Conservation (phyloP, 2,888 invertebrate species). For the Scaptodrosophila latifasciaeformis region DNA sequence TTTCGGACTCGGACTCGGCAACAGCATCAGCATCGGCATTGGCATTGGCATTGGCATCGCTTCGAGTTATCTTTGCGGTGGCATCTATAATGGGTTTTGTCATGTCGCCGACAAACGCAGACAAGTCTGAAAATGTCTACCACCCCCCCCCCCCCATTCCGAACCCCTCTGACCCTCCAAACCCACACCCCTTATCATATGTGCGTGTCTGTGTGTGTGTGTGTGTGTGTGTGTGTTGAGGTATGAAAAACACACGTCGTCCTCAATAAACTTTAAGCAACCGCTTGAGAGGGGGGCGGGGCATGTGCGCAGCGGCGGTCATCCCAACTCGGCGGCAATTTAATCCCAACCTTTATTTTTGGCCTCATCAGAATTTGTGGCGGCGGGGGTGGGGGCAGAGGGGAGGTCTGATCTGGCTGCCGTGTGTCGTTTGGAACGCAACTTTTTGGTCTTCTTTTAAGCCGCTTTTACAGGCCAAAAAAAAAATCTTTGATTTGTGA, state of each 20-base stretch:
- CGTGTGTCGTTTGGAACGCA: background rate
- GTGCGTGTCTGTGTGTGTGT: background rate
- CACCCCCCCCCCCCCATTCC: background rate
- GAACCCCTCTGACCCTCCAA: background rate
- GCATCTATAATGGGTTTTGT: slow-evolving; percentile 74
- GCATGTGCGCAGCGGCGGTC: too few relatives aligned
- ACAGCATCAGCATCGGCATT: too few relatives aligned
- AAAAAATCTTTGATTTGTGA: too few relatives aligned
- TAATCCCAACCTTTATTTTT: background rate
- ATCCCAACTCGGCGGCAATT: background rate
- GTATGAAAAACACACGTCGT: slow-evolving; percentile 64
- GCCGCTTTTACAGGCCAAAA: too few relatives aligned
- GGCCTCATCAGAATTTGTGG: background rate
- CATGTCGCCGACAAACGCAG: slow-evolving; percentile 60
- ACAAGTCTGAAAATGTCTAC: slow-evolving; percentile 43
- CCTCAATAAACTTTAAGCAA: slow-evolving; percentile 67
- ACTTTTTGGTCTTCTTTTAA: slow-evolving; percentile 51
- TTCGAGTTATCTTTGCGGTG: slow-evolving; percentile 65
- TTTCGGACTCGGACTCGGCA: too few relatives aligned
- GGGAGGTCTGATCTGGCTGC: too few relatives aligned
- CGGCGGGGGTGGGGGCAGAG: too few relatives aligned
- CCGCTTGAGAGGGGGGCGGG: slow-evolving; percentile 2
- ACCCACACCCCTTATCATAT: slow-evolving; percentile 2
- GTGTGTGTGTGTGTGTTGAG: slow-evolving; percentile 46
- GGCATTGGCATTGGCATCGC: background rate